Conservation (phyloP, 1,140 invertebrate genomes). For the Linepithema humile region DNA sequence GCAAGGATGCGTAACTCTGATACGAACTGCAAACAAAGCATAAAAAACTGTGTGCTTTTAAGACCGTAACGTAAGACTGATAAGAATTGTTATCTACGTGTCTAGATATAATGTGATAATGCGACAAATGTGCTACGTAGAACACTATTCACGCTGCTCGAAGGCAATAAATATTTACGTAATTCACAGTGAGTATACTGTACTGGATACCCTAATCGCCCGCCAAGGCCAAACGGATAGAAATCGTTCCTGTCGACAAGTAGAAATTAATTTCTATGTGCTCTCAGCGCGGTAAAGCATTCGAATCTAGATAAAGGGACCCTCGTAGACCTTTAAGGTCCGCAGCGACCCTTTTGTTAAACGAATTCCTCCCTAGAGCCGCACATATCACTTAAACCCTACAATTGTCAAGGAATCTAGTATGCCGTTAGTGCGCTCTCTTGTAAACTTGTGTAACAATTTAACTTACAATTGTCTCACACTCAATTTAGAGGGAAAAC, state of each 20-base stretch:
- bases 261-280: conserved; percentile 70
- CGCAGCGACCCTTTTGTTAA: conserved; percentile 64
- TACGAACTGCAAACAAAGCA: not conserved
- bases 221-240: conserved; percentile 46
- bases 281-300: conserved; percentile 47
- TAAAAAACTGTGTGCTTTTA: not conserved
- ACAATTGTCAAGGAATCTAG: conserved; percentile 42
- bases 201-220: not conserved
- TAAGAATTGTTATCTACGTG: conserved; percentile 38
- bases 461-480: conserved; percentile 10
- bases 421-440: conserved; percentile 14
- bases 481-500: not conserved
- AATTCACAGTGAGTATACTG: conserved; percentile 44
- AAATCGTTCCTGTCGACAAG: conserved; percentile 57
- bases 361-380: conserved; percentile 65
- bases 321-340: conserved; percentile 58
- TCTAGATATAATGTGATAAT: conserved; percentile 52
- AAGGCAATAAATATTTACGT: conserved; percentile 63
- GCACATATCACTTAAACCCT: conserved; percentile 68
- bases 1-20: not conserved
- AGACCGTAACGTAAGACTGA: not conserved
- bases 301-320: conserved; percentile 68
- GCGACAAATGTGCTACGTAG: conserved; percentile 33
- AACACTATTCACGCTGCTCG: conserved; percentile 6
- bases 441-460: conserved; percentile 24